Percentiles rank a stretch among this genome's conserved stretches.
Conservation (phyloP, 2,888 invertebrate species). For the Tupiocoris notatus region DNA sequence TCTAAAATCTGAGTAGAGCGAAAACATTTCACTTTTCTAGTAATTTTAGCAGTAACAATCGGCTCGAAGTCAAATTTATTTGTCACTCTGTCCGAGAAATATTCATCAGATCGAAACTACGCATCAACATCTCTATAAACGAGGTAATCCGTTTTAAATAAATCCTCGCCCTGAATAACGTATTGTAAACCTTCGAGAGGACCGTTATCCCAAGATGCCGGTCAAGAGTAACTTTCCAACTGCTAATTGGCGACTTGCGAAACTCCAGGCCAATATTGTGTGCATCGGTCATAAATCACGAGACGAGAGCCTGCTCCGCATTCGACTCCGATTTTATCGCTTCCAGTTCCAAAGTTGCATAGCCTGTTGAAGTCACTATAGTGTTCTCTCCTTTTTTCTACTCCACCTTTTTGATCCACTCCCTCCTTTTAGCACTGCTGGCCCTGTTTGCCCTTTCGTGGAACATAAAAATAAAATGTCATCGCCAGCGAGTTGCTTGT, state of each 20-base stretch:
- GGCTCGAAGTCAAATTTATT: too few relatives aligned
- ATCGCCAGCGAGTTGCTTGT: neutral
- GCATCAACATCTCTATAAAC: too few relatives aligned
- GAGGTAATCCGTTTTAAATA: too few relatives aligned
- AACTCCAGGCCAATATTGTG: neutral
- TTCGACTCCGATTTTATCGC: neutral
- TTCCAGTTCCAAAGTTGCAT: neutral
- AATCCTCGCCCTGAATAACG: too few relatives aligned
- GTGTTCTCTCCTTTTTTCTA: neutral
- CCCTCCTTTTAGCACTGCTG: neutral
- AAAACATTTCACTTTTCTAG: too few relatives aligned
- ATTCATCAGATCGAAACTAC: too few relatives aligned
- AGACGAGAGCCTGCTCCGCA: neutral
- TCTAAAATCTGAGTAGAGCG: too few relatives aligned
- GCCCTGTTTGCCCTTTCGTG: constrained; percentile 22
- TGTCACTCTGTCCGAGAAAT: too few relatives aligned
- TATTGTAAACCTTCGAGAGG: too few relatives aligned
- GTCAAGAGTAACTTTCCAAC: neutral
- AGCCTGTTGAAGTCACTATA: too few relatives aligned
- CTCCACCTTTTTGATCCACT: neutral
- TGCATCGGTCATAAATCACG: neutral
- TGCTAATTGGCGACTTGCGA: neutral
- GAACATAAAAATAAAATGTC: constrained; percentile 29
- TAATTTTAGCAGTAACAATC: too few relatives aligned
- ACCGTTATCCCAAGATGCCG: neutral